Conservation (phyloP, 2,797 vertebrate genomes). For the Leptoclinus maculatus region DNA sequence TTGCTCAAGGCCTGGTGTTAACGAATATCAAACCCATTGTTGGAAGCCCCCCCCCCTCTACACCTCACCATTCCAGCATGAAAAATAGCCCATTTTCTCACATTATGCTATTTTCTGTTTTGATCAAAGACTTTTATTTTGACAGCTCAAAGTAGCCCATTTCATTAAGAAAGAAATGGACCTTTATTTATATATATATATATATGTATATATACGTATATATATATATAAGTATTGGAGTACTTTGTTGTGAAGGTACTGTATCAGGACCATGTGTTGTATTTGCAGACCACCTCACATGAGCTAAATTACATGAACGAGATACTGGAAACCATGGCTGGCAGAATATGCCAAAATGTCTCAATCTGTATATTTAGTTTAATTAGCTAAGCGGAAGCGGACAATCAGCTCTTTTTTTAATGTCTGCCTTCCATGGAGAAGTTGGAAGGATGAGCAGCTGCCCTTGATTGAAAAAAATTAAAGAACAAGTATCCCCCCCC, state of each 20-base stretch:
- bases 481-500: slow-evolving; percentile 7
- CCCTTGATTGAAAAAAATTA: slow-evolving; percentile 23
- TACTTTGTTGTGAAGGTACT: neutral
- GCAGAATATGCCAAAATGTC: neutral
- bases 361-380: neutral
- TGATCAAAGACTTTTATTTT: slow-evolving; percentile 40
- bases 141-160: slow-evolving; percentile 11
- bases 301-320: neutral
- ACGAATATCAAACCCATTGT: slow-evolving; percentile 55
- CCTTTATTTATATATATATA: neutral
- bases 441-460: slow-evolving; percentile 7
- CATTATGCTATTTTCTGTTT: slow-evolving; percentile 42
- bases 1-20: slow-evolving; percentile 46
- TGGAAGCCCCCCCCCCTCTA: slow-evolving; percentile 22
- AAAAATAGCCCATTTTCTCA: slow-evolving; percentile 49
- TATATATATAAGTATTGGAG: neutral
- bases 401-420: neutral
- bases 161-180: neutral
- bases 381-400: neutral
- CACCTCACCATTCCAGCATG: slow-evolving; percentile 18
- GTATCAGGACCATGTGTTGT: neutral
- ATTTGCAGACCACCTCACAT: neutral
- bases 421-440: neutral
- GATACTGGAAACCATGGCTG: neutral
- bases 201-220: too few species aligned